phyloP scores from a whole-genome alignment of 2,888 invertebrate genomes.

The Netelia fuscicornis region DNA sequence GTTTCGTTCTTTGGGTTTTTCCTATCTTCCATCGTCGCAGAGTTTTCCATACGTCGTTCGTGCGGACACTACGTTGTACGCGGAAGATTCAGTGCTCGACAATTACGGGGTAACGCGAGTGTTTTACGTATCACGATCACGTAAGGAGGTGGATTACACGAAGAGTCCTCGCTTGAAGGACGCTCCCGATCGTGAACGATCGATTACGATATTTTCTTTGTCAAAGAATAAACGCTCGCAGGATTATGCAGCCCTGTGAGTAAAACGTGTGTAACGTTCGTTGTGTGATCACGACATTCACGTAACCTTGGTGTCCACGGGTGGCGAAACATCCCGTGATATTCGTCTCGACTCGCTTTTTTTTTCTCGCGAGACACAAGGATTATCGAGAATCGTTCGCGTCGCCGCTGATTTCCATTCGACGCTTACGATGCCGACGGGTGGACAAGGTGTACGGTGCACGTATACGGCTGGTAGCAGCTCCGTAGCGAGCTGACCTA shows the following conservation, averaged over 20 bases:
- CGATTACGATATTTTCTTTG: too few species aligned
- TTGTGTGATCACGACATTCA: too few species aligned
- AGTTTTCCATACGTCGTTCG: conserved; percentile 5
- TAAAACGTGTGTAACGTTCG: too few species aligned
- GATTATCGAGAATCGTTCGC: conserved; percentile 55
- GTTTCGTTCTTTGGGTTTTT: conserved; percentile 31
- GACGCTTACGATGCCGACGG: conserved; percentile 67
- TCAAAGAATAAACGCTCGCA: too few species aligned
- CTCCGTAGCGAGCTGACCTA: conserved; percentile 74
- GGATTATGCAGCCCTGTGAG: too few species aligned
- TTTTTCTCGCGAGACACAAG: background rate
- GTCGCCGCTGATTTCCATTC: conserved; percentile 24
- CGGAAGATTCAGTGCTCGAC: conserved; percentile 17
- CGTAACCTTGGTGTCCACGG: too few species aligned
- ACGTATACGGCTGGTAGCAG: conserved; percentile 42
- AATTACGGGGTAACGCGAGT: conserved; percentile 29
- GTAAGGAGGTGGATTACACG: conserved; percentile 65
- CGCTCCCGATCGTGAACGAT: conserved; percentile 2
- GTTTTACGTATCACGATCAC: conserved; percentile 35
- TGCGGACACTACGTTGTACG: conserved; percentile 17
- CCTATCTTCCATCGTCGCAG: conserved; percentile 19
- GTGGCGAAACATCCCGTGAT: too few species aligned
- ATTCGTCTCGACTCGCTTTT: too few species aligned
- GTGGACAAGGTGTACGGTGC: conserved; percentile 44
- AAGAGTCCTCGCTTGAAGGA: conserved; percentile 59